A percentile compares a stretch with the other conserved stretches of the same genome.
phyloP scores from a whole-genome alignment of 2,888 invertebrate genomes.

The Physocephala rufipes region DNA sequence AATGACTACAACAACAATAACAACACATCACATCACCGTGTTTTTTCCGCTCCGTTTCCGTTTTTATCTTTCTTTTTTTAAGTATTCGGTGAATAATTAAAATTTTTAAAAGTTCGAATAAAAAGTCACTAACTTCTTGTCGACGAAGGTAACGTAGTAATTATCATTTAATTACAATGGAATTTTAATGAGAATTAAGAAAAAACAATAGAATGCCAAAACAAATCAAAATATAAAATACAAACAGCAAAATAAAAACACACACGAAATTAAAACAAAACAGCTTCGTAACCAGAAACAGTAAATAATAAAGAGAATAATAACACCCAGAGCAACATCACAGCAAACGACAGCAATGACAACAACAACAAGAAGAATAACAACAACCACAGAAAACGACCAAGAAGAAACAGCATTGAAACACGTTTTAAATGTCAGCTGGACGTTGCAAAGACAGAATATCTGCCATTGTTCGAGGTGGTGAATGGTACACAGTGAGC shows the following conservation, averaged over 20 bases:
- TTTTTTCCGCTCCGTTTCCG: background rate
- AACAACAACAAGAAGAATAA: too few species aligned
- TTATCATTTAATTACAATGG: conserved; percentile 2
- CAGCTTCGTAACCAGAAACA: background rate
- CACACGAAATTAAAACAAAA: background rate
- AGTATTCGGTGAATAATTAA: background rate
- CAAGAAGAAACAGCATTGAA: conserved; percentile 9
- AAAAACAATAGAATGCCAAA: background rate
- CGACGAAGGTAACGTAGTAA: background rate
- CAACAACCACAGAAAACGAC: background rate
- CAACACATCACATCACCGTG: background rate
- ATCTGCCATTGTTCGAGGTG: background rate
- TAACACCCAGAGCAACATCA: too few species aligned
- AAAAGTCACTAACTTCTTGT: background rate
- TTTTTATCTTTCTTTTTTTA: background rate
- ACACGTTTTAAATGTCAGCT: conserved; percentile 33
- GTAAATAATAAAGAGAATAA: background rate
- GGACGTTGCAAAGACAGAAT: conserved; percentile 17
- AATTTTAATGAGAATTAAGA: background rate
- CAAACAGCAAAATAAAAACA: background rate
- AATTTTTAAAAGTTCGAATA: background rate
- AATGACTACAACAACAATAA: background rate
- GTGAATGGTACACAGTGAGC: conserved; percentile 1
- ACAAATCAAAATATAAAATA: background rate
- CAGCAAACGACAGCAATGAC: too few species aligned